A percentile compares a stretch with the other conserved stretches of the same genome.
These are phyloP conservation scores for Augochlora pura DNA, from an alignment of 1,140 invertebrate genomes.

Conservation along the genomic window DNA sequence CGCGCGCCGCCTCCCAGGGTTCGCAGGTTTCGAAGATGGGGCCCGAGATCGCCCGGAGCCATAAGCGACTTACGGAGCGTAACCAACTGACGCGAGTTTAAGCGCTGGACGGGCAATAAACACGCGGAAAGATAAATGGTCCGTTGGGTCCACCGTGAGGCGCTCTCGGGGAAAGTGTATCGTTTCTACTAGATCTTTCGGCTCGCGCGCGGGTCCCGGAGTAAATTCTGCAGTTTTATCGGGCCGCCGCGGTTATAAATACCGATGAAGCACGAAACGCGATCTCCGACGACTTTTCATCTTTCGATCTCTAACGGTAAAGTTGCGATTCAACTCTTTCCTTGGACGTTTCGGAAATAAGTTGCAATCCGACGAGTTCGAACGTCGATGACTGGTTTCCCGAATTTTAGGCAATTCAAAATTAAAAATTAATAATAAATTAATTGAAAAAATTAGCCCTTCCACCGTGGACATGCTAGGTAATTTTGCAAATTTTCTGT, in stretches of 20 bases:
- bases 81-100: conserved; percentile 79
- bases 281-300: not conserved
- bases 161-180: conserved; percentile 56
- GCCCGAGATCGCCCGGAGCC: conserved; percentile 63
- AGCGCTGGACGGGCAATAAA: conserved; percentile 78
- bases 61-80: conserved; percentile 79
- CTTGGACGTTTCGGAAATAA: not conserved
- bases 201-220: conserved; percentile 18
- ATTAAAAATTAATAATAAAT: no score
- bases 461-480: no score
- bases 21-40: conserved; percentile 7
- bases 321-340: no score
- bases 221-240: conserved; percentile 15
- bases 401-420: no score
- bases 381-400: no score
- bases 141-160: conserved; percentile 50
- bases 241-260: not conserved
- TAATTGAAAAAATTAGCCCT: no score
- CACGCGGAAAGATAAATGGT: conserved; percentile 78
- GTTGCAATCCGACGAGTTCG: no score
- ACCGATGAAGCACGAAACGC: not conserved
- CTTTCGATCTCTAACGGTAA: not conserved
- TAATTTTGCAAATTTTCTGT: conserved; percentile 27
- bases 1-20: conserved; percentile 3
- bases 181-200: conserved; percentile 25